Evolutionary conservation across 2,888 invertebrate species (phyloP).

Genomic region (Pinctada fucata): DNA sequence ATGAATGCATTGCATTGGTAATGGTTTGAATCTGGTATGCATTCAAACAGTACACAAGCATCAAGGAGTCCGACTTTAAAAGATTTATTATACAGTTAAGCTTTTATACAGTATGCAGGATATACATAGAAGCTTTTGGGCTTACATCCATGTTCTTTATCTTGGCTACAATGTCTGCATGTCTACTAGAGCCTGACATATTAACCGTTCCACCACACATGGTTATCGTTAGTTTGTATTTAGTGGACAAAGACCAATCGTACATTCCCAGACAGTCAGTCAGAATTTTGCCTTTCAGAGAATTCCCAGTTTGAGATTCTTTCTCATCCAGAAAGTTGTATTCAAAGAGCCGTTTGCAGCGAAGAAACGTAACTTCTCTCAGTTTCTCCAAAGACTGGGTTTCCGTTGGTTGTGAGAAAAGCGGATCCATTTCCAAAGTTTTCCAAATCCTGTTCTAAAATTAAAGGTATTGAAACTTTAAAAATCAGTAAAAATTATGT

Average conservation of each 20-base stretch:
- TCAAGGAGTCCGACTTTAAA: too few species aligned
- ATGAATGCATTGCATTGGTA: too few species aligned
- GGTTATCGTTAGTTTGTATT: slow-evolving; percentile 70
- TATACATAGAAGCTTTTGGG: too few species aligned
- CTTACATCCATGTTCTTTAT: slow-evolving; percentile 76
- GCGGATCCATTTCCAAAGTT: slow-evolving; percentile 87
- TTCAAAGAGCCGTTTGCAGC: slow-evolving; percentile 82
- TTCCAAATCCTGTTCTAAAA: slow-evolving; percentile 87
- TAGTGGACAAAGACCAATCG: slow-evolving; percentile 76
- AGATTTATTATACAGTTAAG: too few species aligned
- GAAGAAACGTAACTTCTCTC: slow-evolving; percentile 78
- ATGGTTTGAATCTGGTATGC: too few species aligned
- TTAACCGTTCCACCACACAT: slow-evolving; percentile 76
- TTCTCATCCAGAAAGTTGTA: slow-evolving; percentile 81
- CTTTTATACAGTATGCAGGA: too few species aligned
- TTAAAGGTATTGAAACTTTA: neutral
- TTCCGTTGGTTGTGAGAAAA: slow-evolving; percentile 83
- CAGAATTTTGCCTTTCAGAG: slow-evolving; percentile 69
- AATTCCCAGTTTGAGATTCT: slow-evolving; percentile 78
- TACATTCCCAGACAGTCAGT: slow-evolving; percentile 74
- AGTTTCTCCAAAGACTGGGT: slow-evolving; percentile 84
- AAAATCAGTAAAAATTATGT: slow-evolving; percentile 83
- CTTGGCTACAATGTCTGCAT: slow-evolving; percentile 72
- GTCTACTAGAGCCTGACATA: slow-evolving; percentile 78
- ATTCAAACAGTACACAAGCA: too few species aligned